Conservation (phyloP, 2,113 vertebrate species). For the Climacteris rufus region DNA sequence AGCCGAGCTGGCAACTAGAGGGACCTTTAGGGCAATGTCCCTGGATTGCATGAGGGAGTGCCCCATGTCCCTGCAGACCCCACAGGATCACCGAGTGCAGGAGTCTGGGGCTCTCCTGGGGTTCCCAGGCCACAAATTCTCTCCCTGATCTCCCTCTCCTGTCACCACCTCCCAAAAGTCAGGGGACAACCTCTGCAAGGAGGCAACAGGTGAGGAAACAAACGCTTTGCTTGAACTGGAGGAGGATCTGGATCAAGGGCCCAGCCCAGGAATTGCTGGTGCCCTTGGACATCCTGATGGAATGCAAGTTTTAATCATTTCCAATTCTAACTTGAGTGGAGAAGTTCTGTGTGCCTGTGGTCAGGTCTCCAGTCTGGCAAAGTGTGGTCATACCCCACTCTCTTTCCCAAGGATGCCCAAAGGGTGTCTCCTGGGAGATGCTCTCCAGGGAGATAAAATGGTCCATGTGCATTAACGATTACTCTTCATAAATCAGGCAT, state of each 20-base stretch:
- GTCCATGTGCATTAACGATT: neutral
- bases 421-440: neutral
- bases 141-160: neutral
- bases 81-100: fast-evolving
- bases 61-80: neutral
- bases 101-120: neutral
- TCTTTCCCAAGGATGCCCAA: neutral
- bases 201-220: neutral
- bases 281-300: neutral
- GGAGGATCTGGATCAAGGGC: neutral
- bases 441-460: neutral
- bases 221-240: neutral
- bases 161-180: neutral
- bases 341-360: neutral
- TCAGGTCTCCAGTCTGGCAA: neutral
- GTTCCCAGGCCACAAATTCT: neutral
- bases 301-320: neutral
- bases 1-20: neutral
- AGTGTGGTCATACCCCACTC: neutral
- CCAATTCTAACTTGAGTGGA: neutral
- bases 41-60: neutral
- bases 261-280: neutral
- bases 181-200: neutral
- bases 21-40: neutral
- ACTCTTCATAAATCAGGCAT: neutral